phyloP scores from a whole-genome alignment of 2,888 invertebrate species.

The Drosophila ustulata region DNA sequence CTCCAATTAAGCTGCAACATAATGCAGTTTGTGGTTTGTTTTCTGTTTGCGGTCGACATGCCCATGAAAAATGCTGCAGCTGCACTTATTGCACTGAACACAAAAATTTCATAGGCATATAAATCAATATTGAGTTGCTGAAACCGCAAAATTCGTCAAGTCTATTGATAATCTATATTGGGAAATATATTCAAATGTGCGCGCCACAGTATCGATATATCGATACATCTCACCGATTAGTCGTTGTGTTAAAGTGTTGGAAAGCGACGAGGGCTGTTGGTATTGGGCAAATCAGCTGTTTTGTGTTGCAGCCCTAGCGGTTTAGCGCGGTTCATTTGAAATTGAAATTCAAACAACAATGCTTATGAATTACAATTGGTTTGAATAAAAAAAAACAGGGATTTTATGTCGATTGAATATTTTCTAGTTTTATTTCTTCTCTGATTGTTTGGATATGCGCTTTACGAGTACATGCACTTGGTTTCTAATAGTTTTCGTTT shows the following conservation, averaged over 20 bases:
- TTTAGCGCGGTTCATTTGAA: background rate
- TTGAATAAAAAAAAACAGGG: background rate
- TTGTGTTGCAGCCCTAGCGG: conserved; percentile 26
- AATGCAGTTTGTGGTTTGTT: conserved; percentile 49
- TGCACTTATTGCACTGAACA: conserved; percentile 15
- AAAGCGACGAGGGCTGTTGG: background rate
- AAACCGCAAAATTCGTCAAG: background rate
- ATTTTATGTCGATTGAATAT: conserved; percentile 48
- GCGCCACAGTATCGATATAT: conserved; percentile 23
- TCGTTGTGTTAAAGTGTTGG: background rate
- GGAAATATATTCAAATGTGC: background rate
- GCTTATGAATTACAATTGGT: background rate
- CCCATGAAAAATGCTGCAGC: conserved; percentile 55
- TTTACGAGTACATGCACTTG: conserved; percentile 61
- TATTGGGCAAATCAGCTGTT: conserved; percentile 2
- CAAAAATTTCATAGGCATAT: conserved; percentile 11
- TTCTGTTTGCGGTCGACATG: conserved; percentile 43
- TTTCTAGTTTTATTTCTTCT: conserved; percentile 74
- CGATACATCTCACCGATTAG: conserved; percentile 13
- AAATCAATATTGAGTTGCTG: conserved; percentile 22
- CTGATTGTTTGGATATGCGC: conserved; percentile 76
- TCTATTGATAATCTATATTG: background rate
- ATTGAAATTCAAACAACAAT: background rate
- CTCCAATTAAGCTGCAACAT: conserved; percentile 64
- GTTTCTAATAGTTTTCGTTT: conserved; percentile 42